phyloP scores from a whole-genome alignment of 2,113 vertebrate species.

The Lampris megalopsis region DNA sequence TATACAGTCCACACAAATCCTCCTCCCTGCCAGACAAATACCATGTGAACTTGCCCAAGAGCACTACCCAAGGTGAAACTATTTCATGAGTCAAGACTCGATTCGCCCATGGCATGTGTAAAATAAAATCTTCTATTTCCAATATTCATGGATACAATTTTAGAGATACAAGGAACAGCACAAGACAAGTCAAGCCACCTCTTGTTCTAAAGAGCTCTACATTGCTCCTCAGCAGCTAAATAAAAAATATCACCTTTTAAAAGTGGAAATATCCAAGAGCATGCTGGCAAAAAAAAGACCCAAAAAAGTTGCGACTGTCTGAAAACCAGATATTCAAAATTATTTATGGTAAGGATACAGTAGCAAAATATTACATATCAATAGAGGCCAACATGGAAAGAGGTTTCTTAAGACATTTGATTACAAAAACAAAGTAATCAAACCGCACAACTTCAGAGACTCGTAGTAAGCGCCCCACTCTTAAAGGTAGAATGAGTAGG shows the following conservation, averaged over 20 bases:
- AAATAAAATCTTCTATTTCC: slow-evolving; percentile 77
- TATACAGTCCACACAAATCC: background rate
- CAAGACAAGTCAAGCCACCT: slow-evolving; percentile 70
- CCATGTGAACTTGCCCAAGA: background rate
- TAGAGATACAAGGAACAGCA: slow-evolving; percentile 72
- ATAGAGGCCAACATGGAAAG: slow-evolving; percentile 77
- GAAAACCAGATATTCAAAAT: slow-evolving; percentile 82
- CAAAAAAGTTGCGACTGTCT: slow-evolving; percentile 74
- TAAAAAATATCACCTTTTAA: slow-evolving; percentile 65
- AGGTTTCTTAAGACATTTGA: slow-evolving; percentile 71
- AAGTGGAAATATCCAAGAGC: slow-evolving; percentile 74
- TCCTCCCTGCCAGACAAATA: slow-evolving; percentile 1
- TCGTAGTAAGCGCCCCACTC: slow-evolving; percentile 75
- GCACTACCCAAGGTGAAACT: background rate
- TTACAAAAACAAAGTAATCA: slow-evolving; percentile 76
- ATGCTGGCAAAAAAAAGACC: slow-evolving; percentile 79
- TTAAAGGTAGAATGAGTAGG: slow-evolving; percentile 20
- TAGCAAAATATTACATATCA: slow-evolving; percentile 85
- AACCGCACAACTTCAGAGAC: slow-evolving; percentile 74
- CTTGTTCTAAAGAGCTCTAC: slow-evolving; percentile 52
- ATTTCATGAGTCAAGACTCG: slow-evolving; percentile 35
- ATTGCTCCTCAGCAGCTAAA: slow-evolving; percentile 56
- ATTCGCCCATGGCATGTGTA: slow-evolving; percentile 59
- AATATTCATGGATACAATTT: slow-evolving; percentile 74
- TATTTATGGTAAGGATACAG: slow-evolving; percentile 80